Evolutionary conservation across 2,797 vertebrate genomes (phyloP).

Genomic region (Anguilla marmorata): DNA sequence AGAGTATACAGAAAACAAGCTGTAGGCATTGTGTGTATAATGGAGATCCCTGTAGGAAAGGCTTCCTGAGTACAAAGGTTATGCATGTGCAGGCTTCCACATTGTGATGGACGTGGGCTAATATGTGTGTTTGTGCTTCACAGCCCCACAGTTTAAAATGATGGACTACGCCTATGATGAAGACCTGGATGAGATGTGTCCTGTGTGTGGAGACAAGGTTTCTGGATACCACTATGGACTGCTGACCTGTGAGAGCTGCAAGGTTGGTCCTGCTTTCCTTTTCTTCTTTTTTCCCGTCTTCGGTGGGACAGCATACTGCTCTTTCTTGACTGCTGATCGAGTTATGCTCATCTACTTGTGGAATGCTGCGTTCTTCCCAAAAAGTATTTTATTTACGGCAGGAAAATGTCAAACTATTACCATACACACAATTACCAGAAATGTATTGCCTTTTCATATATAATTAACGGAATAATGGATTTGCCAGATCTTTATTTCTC

Average conservation of each 20-base stretch:
- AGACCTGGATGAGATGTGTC: slow-evolving; percentile 97
- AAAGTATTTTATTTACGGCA: not conserved
- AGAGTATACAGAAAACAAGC: not conserved
- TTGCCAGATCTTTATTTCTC: not conserved
- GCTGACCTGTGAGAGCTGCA: slow-evolving; percentile 98
- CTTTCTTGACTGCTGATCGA: not conserved
- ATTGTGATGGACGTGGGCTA: slow-evolving; percentile 15
- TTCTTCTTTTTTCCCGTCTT: not conserved
- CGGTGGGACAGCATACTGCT: not conserved
- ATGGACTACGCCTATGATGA: slow-evolving; percentile 99
- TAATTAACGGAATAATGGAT: not conserved
- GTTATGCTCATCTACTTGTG: slow-evolving; percentile 36
- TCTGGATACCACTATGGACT: slow-evolving; percentile 98
- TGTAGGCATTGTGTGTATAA: not conserved
- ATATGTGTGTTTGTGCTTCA: slow-evolving; percentile 32
- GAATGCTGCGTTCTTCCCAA: slow-evolving; percentile 12
- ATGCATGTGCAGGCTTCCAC: not conserved
- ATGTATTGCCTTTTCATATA: not conserved
- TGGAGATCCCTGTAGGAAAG: not conserved
- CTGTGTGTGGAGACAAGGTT: slow-evolving; percentile 97
- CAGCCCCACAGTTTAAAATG: slow-evolving; percentile 98
- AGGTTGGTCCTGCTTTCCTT: slow-evolving; percentile 73
- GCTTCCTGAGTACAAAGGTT: not conserved
- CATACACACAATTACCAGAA: not conserved
- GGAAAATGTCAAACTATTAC: not conserved